Evolutionary conservation across 2,113 vertebrate species (phyloP), one percentile per base, ranked within the genome.

Genomic region (Pristiophorus japonicus): DNA sequence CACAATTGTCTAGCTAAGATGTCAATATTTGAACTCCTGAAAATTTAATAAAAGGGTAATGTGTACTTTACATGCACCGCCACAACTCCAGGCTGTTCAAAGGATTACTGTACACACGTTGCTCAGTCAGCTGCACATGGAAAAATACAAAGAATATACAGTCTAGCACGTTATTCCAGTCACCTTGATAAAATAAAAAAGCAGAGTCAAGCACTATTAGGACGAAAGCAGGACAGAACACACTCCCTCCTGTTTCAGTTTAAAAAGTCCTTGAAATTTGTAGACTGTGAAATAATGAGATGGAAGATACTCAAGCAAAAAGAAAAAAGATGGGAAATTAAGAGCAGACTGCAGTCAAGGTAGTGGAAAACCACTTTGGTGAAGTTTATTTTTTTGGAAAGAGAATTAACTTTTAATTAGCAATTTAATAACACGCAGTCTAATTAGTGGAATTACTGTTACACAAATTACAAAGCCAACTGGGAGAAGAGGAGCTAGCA

Each of bases 381-480:
- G 11, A 30, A 14, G 18, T 59, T 27, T 94, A n/a, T 92, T 63
- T 67, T 66, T 70, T 2, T 24, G 24, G 66, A 93, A 94, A 67
- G 7, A 27, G 38, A 94, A 70, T 2, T 2, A 94, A 70, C 66
- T 94, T 30, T 94, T 94, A 70, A 94, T 94, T 70, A 94, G 42
- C 65, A 94, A 94, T 51, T 30, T 47, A 67, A 94, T 94, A 3
- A 47, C 66, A 30, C 14, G 14, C 22, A 70, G 66, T 94, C 93
- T 94, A 94, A 94, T 94, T 94, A 94, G 93, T 51, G 65, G 87
- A 94, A 20, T 91, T 91, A 91, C 55, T 91, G 88, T 91, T 63
- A 91, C 55, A 63, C 88, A 91, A 91, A 91, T 91, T 91, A 91
- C 34, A 62, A 91, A 94, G 65, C 45, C 62, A 94, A 67, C 93